These are phyloP conservation scores for Platerodrilus igneus DNA, from an alignment of 2,888 invertebrate species.

Conservation along the genomic window DNA sequence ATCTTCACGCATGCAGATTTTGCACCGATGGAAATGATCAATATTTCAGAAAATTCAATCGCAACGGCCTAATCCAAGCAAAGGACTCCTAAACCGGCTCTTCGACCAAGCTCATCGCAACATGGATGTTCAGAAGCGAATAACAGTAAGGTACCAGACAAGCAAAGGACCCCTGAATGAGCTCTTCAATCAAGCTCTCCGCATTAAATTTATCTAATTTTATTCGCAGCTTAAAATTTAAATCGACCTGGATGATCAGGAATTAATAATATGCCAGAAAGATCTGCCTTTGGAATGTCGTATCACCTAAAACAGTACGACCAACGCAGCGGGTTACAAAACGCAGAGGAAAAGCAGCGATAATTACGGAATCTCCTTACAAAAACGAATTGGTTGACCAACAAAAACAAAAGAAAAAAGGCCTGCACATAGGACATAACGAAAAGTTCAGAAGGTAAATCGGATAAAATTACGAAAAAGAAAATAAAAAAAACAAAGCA, in stretches of 20 bases:
- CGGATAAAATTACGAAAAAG: slow-evolving; percentile 3
- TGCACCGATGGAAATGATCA: too few relatives aligned
- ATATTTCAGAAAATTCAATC: too few relatives aligned
- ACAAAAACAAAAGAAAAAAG: slow-evolving; percentile 7
- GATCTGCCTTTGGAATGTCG: not conserved
- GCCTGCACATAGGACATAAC: slow-evolving; percentile 1
- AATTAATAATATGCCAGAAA: not conserved
- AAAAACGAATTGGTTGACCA: slow-evolving; percentile 4
- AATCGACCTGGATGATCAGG: slow-evolving; percentile 3
- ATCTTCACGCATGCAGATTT: too few relatives aligned
- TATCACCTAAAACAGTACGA: too few relatives aligned
- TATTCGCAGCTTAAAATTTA: too few relatives aligned
- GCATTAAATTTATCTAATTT: too few relatives aligned
- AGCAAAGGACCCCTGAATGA: slow-evolving; percentile 1
- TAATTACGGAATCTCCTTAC: slow-evolving; percentile 1
- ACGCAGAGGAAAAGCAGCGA: slow-evolving; percentile 2
- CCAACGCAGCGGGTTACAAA: too few relatives aligned
- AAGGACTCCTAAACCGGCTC: too few relatives aligned
- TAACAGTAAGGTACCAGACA: slow-evolving; percentile 2
- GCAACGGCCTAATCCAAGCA: too few relatives aligned
- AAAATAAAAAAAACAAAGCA: slow-evolving; percentile 3
- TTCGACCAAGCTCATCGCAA: not conserved
- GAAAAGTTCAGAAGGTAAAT: slow-evolving; percentile 1
- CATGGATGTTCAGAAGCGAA: slow-evolving; percentile 1
- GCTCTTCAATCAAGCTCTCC: not conserved